A percentile compares a stretch with the other conserved stretches of the same genome.
Conservation (phyloP, 2,888 invertebrate genomes). For the Gymnoscelis rufifasciata region DNA sequence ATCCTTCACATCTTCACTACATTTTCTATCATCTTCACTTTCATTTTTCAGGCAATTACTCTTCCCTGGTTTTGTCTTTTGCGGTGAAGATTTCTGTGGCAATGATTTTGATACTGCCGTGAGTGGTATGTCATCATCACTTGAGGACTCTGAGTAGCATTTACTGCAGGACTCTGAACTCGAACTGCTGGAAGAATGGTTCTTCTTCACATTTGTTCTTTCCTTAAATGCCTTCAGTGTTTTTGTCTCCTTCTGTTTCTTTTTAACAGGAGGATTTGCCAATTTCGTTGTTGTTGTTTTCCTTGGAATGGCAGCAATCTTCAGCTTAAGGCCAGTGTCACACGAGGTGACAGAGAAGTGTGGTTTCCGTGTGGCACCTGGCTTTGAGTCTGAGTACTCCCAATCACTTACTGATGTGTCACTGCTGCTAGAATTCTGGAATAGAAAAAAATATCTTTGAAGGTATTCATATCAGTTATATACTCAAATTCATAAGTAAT, state of each 20-base stretch:
- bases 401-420: slow-evolving; percentile 67
- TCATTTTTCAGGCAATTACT: slow-evolving; percentile 45
- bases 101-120: slow-evolving; percentile 64
- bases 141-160: slow-evolving; percentile 68
- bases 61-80: slow-evolving; percentile 46
- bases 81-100: slow-evolving; percentile 52
- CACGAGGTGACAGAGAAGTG: slow-evolving; percentile 82
- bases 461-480: not conserved
- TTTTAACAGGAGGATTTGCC: slow-evolving; percentile 56
- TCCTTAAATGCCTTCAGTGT: slow-evolving; percentile 37
- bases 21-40: slow-evolving; percentile 53
- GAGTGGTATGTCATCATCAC: slow-evolving; percentile 68
- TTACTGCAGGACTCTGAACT: slow-evolving; percentile 76
- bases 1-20: slow-evolving; percentile 50
- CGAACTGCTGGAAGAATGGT: slow-evolving; percentile 59
- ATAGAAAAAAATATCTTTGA: slow-evolving; percentile 21
- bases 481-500: not conserved
- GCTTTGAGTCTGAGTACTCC: slow-evolving; percentile 62
- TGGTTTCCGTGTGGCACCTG: slow-evolving; percentile 54
- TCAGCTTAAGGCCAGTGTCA: slow-evolving; percentile 80
- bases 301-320: slow-evolving; percentile 79
- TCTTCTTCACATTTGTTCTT: slow-evolving; percentile 42
- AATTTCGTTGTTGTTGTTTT: slow-evolving; percentile 59
- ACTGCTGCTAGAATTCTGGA: slow-evolving; percentile 67
- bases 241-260: slow-evolving; percentile 60